A percentile compares a stretch with the other conserved stretches of the same genome.
Evolutionary conservation across 2,797 vertebrate species (phyloP).

Genomic region (Australoheros facetus): DNA sequence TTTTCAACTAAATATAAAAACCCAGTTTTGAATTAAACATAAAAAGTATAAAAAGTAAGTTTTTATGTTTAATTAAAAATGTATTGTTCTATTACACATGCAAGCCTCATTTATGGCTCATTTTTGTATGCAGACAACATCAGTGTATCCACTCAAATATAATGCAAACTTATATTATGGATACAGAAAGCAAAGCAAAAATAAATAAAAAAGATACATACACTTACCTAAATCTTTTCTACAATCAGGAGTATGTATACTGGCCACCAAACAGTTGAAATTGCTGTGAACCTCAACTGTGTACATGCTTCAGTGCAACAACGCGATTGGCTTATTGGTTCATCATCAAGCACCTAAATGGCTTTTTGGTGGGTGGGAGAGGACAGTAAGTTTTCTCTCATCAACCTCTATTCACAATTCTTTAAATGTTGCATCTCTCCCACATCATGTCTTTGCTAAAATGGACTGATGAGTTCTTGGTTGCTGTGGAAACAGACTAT

Average conservation of each 20-base stretch:
- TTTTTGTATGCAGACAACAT: background rate
- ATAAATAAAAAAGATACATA: background rate
- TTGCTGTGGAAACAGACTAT: conserved; percentile 72
- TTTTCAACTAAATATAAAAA: background rate
- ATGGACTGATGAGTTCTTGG: conserved; percentile 39
- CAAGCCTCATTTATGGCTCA: background rate
- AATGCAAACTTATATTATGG: background rate
- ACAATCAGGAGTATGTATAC: background rate
- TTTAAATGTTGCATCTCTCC: background rate
- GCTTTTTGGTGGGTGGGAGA: background rate
- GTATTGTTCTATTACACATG: background rate
- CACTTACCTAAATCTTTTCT: background rate
- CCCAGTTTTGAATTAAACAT: background rate
- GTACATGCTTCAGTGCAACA: background rate
- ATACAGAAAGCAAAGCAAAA: background rate
- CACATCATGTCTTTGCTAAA: background rate
- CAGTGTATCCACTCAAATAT: background rate
- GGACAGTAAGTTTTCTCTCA: background rate
- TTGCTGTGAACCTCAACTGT: background rate
- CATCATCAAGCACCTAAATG: background rate
- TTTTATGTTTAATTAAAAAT: too few species aligned
- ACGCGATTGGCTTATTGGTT: background rate
- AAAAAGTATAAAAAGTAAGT: background rate
- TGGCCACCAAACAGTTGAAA: background rate
- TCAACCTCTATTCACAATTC: background rate